phyloP scores from a whole-genome alignment of 2,113 vertebrate genomes.

The Chamaetylas fuelleborni region DNA sequence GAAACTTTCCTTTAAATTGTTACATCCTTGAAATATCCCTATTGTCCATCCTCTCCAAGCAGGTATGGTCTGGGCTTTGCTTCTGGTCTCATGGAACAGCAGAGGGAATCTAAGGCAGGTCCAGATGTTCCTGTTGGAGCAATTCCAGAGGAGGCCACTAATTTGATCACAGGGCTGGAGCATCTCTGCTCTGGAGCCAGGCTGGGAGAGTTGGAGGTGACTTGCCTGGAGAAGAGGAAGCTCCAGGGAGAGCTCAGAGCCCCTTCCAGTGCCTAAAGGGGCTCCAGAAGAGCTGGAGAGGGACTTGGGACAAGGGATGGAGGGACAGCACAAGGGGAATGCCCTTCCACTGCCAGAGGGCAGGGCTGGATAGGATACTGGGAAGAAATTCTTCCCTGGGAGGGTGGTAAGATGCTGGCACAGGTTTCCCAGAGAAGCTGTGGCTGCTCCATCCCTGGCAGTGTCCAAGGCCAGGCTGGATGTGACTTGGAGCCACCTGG shows the following conservation, averaged over 20 bases:
- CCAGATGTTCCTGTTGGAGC: neutral
- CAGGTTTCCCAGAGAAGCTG: rapidly evolving
- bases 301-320: rapidly evolving
- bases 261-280: neutral
- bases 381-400: rapidly evolving
- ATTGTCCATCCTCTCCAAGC: rapidly evolving
- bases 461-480: neutral
- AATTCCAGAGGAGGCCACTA: neutral
- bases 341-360: neutral
- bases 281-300: neutral
- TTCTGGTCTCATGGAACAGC: neutral
- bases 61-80: neutral
- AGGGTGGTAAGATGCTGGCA: rapidly evolving
- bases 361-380: neutral
- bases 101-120: neutral
- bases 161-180: neutral
- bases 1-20: neutral
- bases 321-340: rapidly evolving
- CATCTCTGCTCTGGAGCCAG: rapidly evolving
- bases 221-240: neutral
- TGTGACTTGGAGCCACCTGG: rapidly evolving
- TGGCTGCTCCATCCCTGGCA: neutral
- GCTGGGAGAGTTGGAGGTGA: neutral
- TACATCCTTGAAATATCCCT: rapidly evolving
- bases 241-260: rapidly evolving